phyloP scores from a whole-genome alignment of 2,113 vertebrate species.

The Podilymbus podiceps region DNA sequence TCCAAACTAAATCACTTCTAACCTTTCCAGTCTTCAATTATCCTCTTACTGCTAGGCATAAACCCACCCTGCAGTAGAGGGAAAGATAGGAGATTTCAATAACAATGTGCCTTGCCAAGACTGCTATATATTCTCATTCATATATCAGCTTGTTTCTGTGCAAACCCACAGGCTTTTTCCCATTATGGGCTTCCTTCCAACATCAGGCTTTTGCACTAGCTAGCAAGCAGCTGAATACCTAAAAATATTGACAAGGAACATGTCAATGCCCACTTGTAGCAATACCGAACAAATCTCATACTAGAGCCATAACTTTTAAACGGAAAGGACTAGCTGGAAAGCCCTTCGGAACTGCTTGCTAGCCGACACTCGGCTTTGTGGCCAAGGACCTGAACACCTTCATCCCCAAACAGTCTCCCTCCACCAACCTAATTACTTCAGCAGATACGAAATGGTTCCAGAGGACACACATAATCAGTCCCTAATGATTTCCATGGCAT shows the following conservation, averaged over 20 bases:
- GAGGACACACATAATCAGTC: not conserved
- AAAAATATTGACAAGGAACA: not conserved
- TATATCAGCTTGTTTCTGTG: not conserved
- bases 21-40: not conserved
- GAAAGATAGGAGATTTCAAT: not conserved
- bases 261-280: not conserved
- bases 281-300: not conserved
- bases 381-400: not conserved
- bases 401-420: not conserved
- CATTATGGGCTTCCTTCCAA: not conserved
- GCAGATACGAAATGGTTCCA: slow-evolving; percentile 14
- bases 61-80: not conserved
- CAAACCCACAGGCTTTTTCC: not conserved
- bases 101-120: not conserved
- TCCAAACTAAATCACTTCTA: not conserved
- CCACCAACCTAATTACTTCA: not conserved
- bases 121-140: not conserved
- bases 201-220: not conserved
- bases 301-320: not conserved
- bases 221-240: not conserved
- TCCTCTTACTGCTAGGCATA: not conserved
- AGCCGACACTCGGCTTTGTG: not conserved
- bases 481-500: slow-evolving; percentile 23
- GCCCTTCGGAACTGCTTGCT: accelerated
- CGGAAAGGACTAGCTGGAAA: not conserved